Evolutionary conservation across 2,113 vertebrate genomes (phyloP).

Genomic region (Macrotus californicus): DNA sequence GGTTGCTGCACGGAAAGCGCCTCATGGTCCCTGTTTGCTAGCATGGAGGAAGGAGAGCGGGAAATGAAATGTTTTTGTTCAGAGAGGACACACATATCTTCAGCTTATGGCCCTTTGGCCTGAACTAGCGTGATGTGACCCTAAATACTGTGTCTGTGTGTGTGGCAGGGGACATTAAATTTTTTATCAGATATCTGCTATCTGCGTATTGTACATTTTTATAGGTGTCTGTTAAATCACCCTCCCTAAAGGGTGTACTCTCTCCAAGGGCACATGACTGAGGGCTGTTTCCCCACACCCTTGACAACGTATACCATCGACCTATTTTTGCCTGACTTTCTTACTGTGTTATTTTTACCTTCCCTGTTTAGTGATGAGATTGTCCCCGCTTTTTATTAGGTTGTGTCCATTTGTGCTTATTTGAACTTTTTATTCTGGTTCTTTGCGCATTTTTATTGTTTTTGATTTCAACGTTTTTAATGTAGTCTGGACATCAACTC

Average conservation of each 20-base stretch:
- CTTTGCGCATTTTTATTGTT: neutral
- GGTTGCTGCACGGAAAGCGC: neutral
- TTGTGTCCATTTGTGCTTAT: neutral
- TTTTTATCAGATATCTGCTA: neutral
- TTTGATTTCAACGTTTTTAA: neutral
- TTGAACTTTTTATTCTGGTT: neutral
- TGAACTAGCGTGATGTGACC: neutral
- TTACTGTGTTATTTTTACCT: neutral
- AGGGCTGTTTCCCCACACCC: neutral
- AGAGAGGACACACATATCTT: neutral
- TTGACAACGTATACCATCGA: neutral
- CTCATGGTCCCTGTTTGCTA: neutral
- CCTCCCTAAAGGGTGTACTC: neutral
- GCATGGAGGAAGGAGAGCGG: neutral
- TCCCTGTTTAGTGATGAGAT: neutral
- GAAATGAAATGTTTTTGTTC: neutral
- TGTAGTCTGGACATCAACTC: neutral
- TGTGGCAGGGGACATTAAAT: neutral
- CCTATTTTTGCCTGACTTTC: neutral
- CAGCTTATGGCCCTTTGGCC: neutral
- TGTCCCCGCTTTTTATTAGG: neutral
- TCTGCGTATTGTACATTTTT: neutral
- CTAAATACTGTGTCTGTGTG: neutral
- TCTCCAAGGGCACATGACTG: neutral
- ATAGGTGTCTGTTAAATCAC: neutral